Conservation (phyloP, 2,797 vertebrate species). For the Clamator glandarius region DNA sequence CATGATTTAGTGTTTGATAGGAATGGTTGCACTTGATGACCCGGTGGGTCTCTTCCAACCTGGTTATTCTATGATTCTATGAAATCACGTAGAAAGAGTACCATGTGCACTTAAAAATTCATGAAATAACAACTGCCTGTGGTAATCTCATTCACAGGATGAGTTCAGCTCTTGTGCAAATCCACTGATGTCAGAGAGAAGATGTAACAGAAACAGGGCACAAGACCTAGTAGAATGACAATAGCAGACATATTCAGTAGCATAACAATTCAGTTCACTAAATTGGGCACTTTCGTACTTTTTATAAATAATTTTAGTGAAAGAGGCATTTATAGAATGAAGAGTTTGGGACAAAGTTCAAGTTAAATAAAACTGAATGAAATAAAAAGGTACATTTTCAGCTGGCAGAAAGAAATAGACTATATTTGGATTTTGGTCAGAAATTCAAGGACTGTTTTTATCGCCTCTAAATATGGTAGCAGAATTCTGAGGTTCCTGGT, state of each 20-base stretch:
- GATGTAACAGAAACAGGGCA: neutral
- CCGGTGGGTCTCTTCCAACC: no score
- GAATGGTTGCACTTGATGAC: no score
- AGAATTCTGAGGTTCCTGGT: slow-evolving; percentile 52
- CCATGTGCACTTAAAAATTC: neutral
- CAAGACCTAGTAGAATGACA: neutral
- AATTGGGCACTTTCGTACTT: slow-evolving; percentile 30
- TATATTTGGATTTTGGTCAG: slow-evolving; percentile 68
- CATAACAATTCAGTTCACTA: slow-evolving; percentile 27
- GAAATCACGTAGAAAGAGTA: neutral
- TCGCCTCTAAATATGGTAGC: slow-evolving; percentile 61
- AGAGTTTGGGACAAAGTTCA: slow-evolving; percentile 54
- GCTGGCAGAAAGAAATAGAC: slow-evolving; percentile 40
- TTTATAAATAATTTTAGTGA: slow-evolving; percentile 52
- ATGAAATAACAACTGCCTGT: neutral
- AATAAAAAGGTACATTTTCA: slow-evolving; percentile 67
- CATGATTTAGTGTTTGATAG: no score
- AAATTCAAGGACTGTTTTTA: slow-evolving; percentile 63
- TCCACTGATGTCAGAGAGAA: neutral
- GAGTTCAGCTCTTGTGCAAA: neutral
- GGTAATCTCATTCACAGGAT: neutral
- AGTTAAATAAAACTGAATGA: slow-evolving; percentile 49
- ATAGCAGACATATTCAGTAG: neutral
- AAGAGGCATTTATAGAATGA: slow-evolving; percentile 53
- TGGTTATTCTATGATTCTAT: no score